phyloP scores from a whole-genome alignment of 2,797 vertebrate species.

The Hipposideros larvatus region DNA sequence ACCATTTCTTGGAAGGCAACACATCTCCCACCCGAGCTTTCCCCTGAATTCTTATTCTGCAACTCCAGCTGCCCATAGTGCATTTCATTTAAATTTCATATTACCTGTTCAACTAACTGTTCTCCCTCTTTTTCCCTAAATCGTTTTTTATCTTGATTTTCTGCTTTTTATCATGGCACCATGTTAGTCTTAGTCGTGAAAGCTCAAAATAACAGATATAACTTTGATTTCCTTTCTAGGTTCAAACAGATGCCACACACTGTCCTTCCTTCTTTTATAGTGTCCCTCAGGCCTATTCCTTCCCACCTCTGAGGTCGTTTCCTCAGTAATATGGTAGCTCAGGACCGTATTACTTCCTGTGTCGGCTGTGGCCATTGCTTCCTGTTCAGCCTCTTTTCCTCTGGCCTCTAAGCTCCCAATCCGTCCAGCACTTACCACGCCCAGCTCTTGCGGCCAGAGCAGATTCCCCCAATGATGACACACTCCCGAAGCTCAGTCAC shows the following conservation, averaged over 20 bases:
- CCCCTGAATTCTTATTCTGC: background rate
- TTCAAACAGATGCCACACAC: background rate
- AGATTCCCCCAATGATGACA: background rate
- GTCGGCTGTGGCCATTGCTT: background rate
- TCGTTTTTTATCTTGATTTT: slow-evolving; percentile 16
- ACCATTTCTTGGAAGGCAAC: background rate
- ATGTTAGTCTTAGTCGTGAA: background rate
- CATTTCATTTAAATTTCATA: background rate
- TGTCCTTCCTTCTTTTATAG: background rate
- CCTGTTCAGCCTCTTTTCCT: background rate
- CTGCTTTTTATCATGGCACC: background rate
- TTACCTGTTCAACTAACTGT: background rate
- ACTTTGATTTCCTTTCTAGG: background rate
- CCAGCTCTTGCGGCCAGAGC: background rate
- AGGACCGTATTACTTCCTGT: background rate
- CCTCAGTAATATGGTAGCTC: background rate
- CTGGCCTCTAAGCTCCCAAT: background rate
- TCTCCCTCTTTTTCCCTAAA: background rate
- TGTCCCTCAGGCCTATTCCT: background rate
- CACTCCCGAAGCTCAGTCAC: background rate
- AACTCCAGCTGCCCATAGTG: background rate
- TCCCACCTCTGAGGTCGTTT: background rate
- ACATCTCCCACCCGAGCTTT: background rate
- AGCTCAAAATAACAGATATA: background rate
- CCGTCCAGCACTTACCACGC: background rate